Percentiles rank a stretch among this genome's conserved stretches.
These are phyloP conservation scores for Scaptomyza reducta DNA, from an alignment of 2,888 invertebrate genomes.

Conservation along the genomic window DNA sequence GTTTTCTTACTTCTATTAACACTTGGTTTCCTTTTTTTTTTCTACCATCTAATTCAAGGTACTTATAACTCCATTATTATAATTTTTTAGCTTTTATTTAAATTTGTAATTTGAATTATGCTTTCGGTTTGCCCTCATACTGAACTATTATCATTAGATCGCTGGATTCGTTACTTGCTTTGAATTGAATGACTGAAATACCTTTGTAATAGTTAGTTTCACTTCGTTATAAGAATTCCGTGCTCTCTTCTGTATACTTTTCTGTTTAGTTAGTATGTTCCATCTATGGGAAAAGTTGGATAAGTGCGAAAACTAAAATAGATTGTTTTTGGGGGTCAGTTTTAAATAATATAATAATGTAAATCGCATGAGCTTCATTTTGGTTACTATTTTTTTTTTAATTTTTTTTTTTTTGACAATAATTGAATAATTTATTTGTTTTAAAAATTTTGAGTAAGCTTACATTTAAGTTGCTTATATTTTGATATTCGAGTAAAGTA, in stretches of 20 bases:
- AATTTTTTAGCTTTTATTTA: constrained; percentile 27
- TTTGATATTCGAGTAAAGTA: constrained; percentile 4
- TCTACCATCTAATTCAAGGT: constrained; percentile 83
- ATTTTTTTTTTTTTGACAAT: constrained; percentile 32
- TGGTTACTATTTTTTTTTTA: constrained; percentile 58
- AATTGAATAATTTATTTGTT: constrained; percentile 20
- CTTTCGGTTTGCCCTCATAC: constrained; percentile 14
- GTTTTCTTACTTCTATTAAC: constrained; percentile 42
- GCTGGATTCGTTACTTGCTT: constrained; percentile 59
- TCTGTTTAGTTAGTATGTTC: neutral
- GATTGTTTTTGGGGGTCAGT: constrained; percentile 36
- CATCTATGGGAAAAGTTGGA: neutral
- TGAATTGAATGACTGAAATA: constrained; percentile 26
- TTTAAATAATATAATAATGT: constrained; percentile 22
- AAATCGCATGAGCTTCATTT: constrained; percentile 52
- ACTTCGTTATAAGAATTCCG: constrained; percentile 52
- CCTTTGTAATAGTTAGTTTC: constrained; percentile 29
- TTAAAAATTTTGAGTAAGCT: constrained; percentile 21
- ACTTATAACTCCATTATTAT: constrained; percentile 84
- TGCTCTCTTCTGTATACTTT: constrained; percentile 41
- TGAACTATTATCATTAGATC: constrained; percentile 30
- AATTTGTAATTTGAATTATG: constrained; percentile 17
- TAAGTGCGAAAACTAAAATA: constrained; percentile 3
- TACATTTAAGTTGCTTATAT: neutral
- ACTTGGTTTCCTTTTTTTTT: constrained; percentile 43